phyloP scores from a whole-genome alignment of 2,888 invertebrate genomes.

The Dichetophora obliterata region DNA sequence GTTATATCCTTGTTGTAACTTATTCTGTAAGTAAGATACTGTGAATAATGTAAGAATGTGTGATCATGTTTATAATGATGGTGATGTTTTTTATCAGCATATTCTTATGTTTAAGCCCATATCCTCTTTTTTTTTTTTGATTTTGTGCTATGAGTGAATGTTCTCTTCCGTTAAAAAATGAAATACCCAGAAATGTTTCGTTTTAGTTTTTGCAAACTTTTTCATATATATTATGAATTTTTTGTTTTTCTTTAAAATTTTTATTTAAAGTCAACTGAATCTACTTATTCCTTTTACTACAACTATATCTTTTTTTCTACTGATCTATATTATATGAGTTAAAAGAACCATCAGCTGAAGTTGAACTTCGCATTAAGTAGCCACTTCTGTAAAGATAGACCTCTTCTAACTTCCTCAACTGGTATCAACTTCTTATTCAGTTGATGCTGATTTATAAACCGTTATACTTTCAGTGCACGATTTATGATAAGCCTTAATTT shows the following conservation, averaged over 20 bases:
- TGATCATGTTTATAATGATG: constrained; percentile 9
- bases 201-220: constrained; percentile 12
- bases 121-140: constrained; percentile 7
- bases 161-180: not conserved
- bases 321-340: not conserved
- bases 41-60: constrained; percentile 20
- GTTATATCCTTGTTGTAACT: constrained; percentile 22
- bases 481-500: too few species aligned
- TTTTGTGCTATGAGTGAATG: constrained; percentile 15
- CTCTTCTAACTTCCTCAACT: too few species aligned
- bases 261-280: constrained; percentile 36
- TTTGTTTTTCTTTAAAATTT: not conserved
- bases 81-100: not conserved
- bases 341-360: not conserved
- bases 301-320: too few species aligned
- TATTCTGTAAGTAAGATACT: constrained; percentile 5
- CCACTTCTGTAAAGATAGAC: not conserved
- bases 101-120: not conserved
- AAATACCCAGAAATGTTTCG: constrained; percentile 26
- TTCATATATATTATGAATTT: not conserved
- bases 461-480: too few species aligned
- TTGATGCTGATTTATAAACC: too few species aligned
- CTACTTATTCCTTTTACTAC: not conserved
- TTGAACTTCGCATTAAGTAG: not conserved
- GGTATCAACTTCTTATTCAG: too few species aligned